Percentiles rank a stretch among this genome's conserved stretches.
These are phyloP conservation scores for Pao palembangensis DNA, from an alignment of 2,113 vertebrate species.

Conservation along the genomic window DNA sequence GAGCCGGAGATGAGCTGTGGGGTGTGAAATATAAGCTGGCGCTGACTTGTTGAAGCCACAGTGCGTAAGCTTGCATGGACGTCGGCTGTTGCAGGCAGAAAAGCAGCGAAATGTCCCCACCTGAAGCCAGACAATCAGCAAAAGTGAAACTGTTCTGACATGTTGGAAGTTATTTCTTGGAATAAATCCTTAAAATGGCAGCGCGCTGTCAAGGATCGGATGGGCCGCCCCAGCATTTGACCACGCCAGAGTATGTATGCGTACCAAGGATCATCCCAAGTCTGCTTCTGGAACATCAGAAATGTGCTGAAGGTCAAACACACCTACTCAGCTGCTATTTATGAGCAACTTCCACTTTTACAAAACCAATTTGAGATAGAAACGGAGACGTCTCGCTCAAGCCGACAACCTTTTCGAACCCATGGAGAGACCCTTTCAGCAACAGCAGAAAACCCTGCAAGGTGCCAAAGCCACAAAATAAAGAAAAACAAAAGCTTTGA, in stretches of 20 bases:
- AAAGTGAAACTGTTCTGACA: slow-evolving; percentile 3
- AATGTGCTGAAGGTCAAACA: no score
- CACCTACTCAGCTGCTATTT: neutral
- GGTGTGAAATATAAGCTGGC: neutral
- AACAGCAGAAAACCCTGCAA: slow-evolving; percentile 1
- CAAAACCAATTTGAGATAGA: neutral
- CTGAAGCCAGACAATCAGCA: neutral
- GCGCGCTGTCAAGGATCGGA: neutral
- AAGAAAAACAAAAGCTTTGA: no score
- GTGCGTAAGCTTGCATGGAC: neutral
- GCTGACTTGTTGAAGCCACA: neutral
- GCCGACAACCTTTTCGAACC: neutral
- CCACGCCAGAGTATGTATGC: no score
- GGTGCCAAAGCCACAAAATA: slow-evolving; percentile 5
- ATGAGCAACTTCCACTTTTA: neutral
- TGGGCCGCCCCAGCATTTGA: neutral
- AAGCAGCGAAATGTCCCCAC: neutral
- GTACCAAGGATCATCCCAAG: no score
- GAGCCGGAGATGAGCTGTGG: slow-evolving; percentile 7
- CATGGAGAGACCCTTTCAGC: neutral
- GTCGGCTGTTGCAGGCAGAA: neutral
- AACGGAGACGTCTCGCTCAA: neutral
- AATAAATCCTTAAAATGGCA: neutral
- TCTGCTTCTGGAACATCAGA: no score
- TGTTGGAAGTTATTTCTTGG: neutral